Percentiles rank a stretch among this genome's conserved stretches.
Evolutionary conservation across 1,140 invertebrate genomes (phyloP).

Genomic region (Sitodiplosis mosellana): DNA sequence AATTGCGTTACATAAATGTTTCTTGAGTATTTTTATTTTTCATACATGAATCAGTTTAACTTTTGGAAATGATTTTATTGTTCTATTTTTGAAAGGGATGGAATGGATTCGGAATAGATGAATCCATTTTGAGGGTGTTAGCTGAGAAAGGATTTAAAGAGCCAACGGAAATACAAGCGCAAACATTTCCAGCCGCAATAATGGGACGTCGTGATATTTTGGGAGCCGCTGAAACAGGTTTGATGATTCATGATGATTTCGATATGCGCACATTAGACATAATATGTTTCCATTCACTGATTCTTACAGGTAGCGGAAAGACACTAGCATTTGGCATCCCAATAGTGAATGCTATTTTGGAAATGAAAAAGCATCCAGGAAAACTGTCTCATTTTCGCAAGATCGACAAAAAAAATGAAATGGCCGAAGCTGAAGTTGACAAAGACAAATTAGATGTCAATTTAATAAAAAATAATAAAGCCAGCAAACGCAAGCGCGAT

Average conservation of each 20-base stretch:
- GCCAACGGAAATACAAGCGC: conserved; percentile 69
- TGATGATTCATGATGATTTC: too few species aligned
- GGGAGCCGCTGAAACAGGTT: conserved; percentile 78
- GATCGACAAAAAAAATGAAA: conserved; percentile 23
- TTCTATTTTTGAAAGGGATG: conserved; percentile 38
- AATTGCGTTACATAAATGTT: too few species aligned
- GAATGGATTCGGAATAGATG: conserved; percentile 46
- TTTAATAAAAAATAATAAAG: conserved; percentile 18
- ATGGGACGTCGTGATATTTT: conserved; percentile 67
- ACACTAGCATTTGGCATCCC: conserved; percentile 94
- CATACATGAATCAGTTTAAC: background rate
- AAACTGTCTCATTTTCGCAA: conserved; percentile 16
- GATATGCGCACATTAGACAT: too few species aligned
- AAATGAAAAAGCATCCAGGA: conserved; percentile 34
- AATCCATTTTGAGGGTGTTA: conserved; percentile 51
- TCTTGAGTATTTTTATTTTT: background rate
- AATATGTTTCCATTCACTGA: too few species aligned
- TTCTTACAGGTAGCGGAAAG: conserved; percentile 69
- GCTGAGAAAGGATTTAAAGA: conserved; percentile 51
- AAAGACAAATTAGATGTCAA: too few species aligned
- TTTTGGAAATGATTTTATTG: background rate
- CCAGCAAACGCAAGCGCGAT: conserved; percentile 15
- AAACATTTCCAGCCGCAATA: conserved; percentile 69
- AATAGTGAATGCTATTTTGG: conserved; percentile 65
- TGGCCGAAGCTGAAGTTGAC: conserved; percentile 14